Percentiles rank a stretch among this genome's conserved stretches.
phyloP scores from a whole-genome alignment of 2,113 vertebrate genomes.

The Zingel zingel region DNA sequence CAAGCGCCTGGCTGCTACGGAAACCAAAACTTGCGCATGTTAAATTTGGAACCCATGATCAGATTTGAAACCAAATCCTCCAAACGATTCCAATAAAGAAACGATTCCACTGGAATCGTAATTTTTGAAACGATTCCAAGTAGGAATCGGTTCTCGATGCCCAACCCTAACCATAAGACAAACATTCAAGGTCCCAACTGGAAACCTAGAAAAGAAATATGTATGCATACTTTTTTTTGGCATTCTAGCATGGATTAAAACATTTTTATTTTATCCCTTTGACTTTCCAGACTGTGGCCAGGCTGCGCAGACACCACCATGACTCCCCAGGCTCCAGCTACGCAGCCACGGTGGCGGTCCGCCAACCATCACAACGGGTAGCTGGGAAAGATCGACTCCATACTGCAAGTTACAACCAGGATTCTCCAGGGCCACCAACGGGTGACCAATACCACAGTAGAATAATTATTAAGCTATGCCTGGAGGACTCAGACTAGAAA shows the following conservation, averaged over 20 bases:
- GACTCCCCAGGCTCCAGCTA: slow-evolving; percentile 29
- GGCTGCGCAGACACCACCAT: slow-evolving; percentile 40
- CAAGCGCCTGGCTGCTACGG: no score
- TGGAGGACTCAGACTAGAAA: slow-evolving; percentile 5
- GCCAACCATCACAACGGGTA: slow-evolving; percentile 49
- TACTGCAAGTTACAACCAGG: slow-evolving; percentile 28
- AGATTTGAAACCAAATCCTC: no score
- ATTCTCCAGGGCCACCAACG: slow-evolving; percentile 31
- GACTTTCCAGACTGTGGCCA: slow-evolving; percentile 52
- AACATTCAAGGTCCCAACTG: not conserved
- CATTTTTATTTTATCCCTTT: not conserved
- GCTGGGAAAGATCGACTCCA: slow-evolving; percentile 58
- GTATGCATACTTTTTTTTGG: not conserved
- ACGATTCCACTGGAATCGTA: no score
- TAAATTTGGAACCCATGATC: no score
- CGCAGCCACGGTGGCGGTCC: slow-evolving; percentile 41
- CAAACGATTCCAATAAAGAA: no score
- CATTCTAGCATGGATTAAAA: not conserved
- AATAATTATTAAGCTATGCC: not conserved
- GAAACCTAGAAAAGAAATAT: not conserved
- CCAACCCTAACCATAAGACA: no score
- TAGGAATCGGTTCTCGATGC: no score
- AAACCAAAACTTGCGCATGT: no score
- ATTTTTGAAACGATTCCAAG: no score
- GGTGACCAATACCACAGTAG: slow-evolving; percentile 36